Conservation (phyloP, 2,888 invertebrate genomes). For the Pharmacophagus antenor region DNA sequence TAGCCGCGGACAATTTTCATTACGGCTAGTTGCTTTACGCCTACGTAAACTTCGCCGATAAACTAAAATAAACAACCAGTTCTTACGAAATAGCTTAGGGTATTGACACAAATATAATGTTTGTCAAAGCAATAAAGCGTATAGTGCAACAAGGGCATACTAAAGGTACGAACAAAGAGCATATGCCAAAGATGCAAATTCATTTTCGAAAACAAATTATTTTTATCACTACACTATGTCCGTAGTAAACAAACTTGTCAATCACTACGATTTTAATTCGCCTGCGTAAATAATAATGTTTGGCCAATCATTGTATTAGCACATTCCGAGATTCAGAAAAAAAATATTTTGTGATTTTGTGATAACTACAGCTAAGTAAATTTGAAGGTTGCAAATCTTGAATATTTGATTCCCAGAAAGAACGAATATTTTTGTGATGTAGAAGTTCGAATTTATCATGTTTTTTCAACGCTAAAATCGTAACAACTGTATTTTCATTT, state of each 20-base stretch:
- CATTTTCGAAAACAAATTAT: constrained; percentile 25
- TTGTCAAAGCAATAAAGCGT: constrained; percentile 49
- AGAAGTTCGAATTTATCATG: no score
- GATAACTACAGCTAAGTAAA: no score
- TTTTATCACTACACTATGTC: constrained; percentile 7
- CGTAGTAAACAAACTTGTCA: constrained; percentile 19
- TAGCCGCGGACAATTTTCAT: constrained; percentile 1
- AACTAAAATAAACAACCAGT: constrained; percentile 30
- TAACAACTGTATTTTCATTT: no score
- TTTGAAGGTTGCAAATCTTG: no score
- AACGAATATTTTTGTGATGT: no score
- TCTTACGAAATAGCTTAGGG: constrained; percentile 32
- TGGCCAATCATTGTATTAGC: neutral
- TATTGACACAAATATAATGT: constrained; percentile 43
- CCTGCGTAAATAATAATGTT: neutral
- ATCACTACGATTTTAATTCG: constrained; percentile 1
- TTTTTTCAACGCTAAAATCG: no score
- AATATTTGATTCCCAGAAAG: no score
- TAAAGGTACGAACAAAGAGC: constrained; percentile 49
- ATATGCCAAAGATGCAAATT: constrained; percentile 37
- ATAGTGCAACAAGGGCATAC: constrained; percentile 50
- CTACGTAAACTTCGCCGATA: constrained; percentile 11
- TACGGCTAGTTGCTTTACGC: neutral
- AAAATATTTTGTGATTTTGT: neutral
- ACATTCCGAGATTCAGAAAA: neutral